A percentile compares a stretch with the other conserved stretches of the same genome.
Conservation (phyloP, 35 echinoderm and acorn worm species). For the Strongylocentrotus purpuratus region DNA sequence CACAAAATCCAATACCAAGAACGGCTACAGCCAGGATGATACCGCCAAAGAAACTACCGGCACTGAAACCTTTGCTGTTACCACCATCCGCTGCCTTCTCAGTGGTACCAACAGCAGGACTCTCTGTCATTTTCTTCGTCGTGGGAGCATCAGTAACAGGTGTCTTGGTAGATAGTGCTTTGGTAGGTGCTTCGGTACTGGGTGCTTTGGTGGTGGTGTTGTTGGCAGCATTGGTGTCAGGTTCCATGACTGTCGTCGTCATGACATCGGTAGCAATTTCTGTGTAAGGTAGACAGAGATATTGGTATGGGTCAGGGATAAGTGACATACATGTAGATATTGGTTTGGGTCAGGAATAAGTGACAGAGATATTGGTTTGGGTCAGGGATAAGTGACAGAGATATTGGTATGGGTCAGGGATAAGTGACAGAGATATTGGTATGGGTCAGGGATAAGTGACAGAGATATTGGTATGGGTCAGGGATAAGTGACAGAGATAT, state of each 20-base stretch:
- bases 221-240: neutral
- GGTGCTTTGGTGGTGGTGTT: neutral
- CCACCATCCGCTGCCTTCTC: neutral
- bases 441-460: no score
- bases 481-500: no score
- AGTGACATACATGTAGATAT: no score
- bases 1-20: constrained; percentile 32
- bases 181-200: neutral
- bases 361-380: no score
- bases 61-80: neutral
- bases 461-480: no score
- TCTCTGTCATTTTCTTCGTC: neutral
- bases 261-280: no score
- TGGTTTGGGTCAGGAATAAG: no score
- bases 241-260: neutral
- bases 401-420: no score
- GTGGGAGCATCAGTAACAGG: neutral
- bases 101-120: constrained; percentile 24
- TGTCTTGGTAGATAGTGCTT: neutral
- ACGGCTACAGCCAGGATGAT: constrained; percentile 14
- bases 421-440: no score
- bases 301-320: no score
- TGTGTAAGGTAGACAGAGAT: no score
- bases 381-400: no score
- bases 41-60: constrained; percentile 44